Conservation (phyloP, 1,140 invertebrate genomes). For the Zaprionus davidi region DNA sequence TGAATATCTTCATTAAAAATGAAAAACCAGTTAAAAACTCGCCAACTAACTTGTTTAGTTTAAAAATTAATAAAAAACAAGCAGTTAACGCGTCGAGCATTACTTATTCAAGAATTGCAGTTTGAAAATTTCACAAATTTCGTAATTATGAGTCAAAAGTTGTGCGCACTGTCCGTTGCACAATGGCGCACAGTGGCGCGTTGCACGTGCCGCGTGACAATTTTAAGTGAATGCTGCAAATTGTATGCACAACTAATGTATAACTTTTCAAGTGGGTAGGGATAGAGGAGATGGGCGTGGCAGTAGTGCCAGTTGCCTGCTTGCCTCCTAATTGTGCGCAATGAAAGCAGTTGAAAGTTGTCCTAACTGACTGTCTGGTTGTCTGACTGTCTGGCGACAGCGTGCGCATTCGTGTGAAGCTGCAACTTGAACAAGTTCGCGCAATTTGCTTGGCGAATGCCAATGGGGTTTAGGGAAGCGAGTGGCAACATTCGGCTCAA, state of each 20-base stretch:
- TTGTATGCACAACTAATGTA: slow-evolving; percentile 53
- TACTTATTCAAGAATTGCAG: background rate
- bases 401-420: slow-evolving; percentile 46
- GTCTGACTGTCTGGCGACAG: background rate
- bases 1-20: background rate
- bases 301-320: slow-evolving; percentile 14
- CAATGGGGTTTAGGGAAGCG: slow-evolving; percentile 33
- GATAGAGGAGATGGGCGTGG: background rate
- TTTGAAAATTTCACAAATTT: slow-evolving; percentile 15
- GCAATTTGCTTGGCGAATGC: slow-evolving; percentile 73
- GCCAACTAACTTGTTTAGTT: background rate
- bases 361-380: background rate
- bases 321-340: slow-evolving; percentile 71
- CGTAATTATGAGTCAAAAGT: background rate
- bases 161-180: slow-evolving; percentile 34
- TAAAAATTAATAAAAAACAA: slow-evolving; percentile 1
- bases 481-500: slow-evolving; percentile 53
- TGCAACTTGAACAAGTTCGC: slow-evolving; percentile 65
- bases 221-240: slow-evolving; percentile 50
- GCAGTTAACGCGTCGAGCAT: background rate
- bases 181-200: slow-evolving; percentile 16
- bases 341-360: slow-evolving; percentile 72
- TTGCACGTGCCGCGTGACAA: slow-evolving; percentile 22
- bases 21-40: background rate
- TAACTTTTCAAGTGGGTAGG: slow-evolving; percentile 42